Evolutionary conservation across 2,113 vertebrate genomes (phyloP).

Genomic region (Chrysemys picta): DNA sequence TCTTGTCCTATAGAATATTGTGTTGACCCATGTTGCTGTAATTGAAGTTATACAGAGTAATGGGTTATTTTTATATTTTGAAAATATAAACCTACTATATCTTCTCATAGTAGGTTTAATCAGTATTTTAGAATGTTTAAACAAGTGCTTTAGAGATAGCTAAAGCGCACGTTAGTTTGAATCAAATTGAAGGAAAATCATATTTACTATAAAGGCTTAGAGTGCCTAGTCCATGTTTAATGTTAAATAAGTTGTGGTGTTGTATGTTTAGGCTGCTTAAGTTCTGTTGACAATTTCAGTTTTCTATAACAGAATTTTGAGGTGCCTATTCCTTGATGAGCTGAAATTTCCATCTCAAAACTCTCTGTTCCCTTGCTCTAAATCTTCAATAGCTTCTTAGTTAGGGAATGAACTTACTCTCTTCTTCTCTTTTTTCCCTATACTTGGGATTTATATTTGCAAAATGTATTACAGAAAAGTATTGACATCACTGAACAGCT

Average conservation of each 20-base stretch:
- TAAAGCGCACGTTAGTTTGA: not conserved
- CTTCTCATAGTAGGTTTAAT: not conserved
- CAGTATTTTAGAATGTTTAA: not conserved
- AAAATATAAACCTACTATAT: not conserved
- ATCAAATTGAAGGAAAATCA: not conserved
- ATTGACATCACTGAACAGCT: rapidly evolving
- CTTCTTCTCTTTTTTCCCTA: not conserved
- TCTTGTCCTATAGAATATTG: not conserved
- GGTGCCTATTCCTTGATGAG: not conserved
- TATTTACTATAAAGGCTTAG: not conserved
- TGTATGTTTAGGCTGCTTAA: not conserved
- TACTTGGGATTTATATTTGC: rapidly evolving
- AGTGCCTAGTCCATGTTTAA: not conserved
- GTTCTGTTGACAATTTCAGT: not conserved
- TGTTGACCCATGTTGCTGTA: not conserved
- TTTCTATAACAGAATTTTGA: not conserved
- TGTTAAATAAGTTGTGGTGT: not conserved
- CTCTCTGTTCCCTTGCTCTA: rapidly evolving
- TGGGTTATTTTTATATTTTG: not conserved
- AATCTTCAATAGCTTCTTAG: rapidly evolving
- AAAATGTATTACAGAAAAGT: rapidly evolving
- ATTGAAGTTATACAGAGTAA: not conserved
- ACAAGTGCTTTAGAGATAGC: not conserved
- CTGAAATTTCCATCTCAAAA: rapidly evolving
- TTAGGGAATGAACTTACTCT: rapidly evolving